A percentile compares a stretch with the other conserved stretches of the same genome.
Evolutionary conservation across 2,888 invertebrate species (phyloP).

Genomic region (Lasiommata megera): DNA sequence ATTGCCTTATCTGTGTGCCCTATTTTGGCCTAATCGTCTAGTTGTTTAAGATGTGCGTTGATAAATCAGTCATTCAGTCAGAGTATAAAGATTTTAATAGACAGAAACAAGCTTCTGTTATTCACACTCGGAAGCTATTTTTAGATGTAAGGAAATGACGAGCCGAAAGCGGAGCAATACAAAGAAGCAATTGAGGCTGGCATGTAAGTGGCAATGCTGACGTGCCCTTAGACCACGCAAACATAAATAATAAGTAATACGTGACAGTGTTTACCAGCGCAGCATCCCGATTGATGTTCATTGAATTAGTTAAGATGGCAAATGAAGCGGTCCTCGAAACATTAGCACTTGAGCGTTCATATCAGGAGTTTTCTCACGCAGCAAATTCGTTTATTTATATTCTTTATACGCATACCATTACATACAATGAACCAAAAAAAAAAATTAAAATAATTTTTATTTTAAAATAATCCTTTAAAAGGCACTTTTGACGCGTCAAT

Average conservation of each 20-base stretch:
- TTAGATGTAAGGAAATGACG: slow-evolving; percentile 59
- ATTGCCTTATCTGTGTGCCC: too few relatives aligned
- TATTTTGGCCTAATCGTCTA: too few relatives aligned
- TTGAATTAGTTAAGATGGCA: slow-evolving; percentile 22
- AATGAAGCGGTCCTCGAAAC: slow-evolving; percentile 18
- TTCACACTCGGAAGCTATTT: slow-evolving; percentile 46
- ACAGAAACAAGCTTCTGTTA: too few relatives aligned
- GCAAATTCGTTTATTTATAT: too few relatives aligned
- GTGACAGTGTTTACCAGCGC: slow-evolving; percentile 30
- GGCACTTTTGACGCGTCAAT: too few relatives aligned
- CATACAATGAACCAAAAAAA: too few relatives aligned
- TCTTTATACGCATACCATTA: too few relatives aligned
- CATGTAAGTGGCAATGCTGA: slow-evolving; percentile 49
- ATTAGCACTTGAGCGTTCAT: slow-evolving; percentile 10
- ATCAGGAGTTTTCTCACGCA: neutral
- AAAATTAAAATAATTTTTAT: too few relatives aligned
- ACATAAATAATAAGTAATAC: slow-evolving; percentile 33
- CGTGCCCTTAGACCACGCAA: slow-evolving; percentile 36
- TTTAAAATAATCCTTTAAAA: too few relatives aligned
- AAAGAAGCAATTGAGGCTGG: slow-evolving; percentile 67
- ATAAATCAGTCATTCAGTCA: too few relatives aligned
- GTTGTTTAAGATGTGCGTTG: too few relatives aligned
- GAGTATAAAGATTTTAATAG: too few relatives aligned
- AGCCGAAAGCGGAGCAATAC: slow-evolving; percentile 45
- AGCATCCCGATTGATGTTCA: slow-evolving; percentile 25